phyloP scores from a whole-genome alignment of 2,888 invertebrate genomes.

The Orchesellides sinensis region DNA sequence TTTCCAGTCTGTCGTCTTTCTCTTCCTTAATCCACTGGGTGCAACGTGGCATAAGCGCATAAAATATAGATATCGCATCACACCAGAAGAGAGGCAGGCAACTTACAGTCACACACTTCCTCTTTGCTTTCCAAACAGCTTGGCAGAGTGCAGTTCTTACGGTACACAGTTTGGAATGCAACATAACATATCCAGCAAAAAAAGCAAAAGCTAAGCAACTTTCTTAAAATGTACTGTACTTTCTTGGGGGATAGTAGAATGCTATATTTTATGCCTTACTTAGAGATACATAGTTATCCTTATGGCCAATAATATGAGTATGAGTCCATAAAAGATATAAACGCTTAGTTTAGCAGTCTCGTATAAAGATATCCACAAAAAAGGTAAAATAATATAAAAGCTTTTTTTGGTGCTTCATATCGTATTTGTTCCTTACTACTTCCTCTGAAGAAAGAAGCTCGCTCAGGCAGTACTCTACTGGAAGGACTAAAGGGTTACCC shows the following conservation, averaged over 20 bases:
- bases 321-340: not conserved
- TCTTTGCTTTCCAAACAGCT: not conserved
- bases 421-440: not conserved
- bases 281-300: no score
- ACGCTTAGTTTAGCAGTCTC: no score
- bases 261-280: slow-evolving; percentile 12
- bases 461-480: no score
- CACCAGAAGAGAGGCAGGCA: no score
- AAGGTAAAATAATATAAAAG: slow-evolving; percentile 13
- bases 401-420: not conserved
- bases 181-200: no score
- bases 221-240: not conserved
- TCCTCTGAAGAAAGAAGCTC: not conserved
- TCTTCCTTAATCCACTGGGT: slow-evolving; percentile 23
- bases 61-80: slow-evolving; percentile 20
- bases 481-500: no score
- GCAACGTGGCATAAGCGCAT: slow-evolving; percentile 25
- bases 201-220: not conserved
- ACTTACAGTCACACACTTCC: not conserved
- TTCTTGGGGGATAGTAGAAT: not conserved
- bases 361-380: not conserved
- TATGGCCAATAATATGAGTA: not conserved
- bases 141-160: no score
- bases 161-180: no score
- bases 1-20: not conserved